phyloP scores from a whole-genome alignment of 2,888 invertebrate genomes.

The Apotomis betuletana region DNA sequence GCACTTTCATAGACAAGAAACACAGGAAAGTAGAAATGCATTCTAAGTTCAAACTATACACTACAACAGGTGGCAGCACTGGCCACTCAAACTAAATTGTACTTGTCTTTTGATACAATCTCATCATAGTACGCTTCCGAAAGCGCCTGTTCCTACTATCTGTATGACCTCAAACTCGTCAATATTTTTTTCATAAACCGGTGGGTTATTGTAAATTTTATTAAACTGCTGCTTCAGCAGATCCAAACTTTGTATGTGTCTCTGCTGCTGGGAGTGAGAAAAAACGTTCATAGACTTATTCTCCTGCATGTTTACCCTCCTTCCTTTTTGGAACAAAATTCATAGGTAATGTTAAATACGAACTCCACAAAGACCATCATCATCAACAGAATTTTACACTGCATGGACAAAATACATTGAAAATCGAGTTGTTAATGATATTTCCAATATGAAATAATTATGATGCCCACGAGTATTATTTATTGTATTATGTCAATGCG shows the following conservation, averaged over 20 bases:
- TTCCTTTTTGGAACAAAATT: neutral
- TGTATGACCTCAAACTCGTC: conserved; percentile 88
- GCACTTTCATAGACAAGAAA: too few relatives aligned
- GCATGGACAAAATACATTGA: too few relatives aligned
- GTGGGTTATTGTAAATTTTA: conserved; percentile 48
- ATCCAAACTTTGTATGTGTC: conserved; percentile 63
- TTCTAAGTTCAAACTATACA: too few relatives aligned
- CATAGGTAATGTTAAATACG: neutral
- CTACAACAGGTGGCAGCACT: too few relatives aligned
- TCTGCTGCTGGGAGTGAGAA: conserved; percentile 55
- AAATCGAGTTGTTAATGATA: too few relatives aligned
- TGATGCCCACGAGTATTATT: too few relatives aligned
- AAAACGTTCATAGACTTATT: conserved; percentile 43
- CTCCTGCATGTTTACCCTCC: neutral
- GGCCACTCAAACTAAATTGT: too few relatives aligned
- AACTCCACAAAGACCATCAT: neutral
- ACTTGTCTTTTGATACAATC: too few relatives aligned
- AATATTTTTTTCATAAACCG: conserved; percentile 49
- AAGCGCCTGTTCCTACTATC: conserved; percentile 92
- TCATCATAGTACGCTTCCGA: conserved; percentile 93
- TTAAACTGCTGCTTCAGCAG: conserved; percentile 63
- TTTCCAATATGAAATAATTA: too few relatives aligned
- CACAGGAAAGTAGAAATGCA: too few relatives aligned
- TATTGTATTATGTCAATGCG: too few relatives aligned
- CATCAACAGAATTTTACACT: too few relatives aligned